A percentile compares a stretch with the other conserved stretches of the same genome.
Evolutionary conservation across 1,140 invertebrate species (phyloP).

Genomic region (Temnothorax longispinosus): DNA sequence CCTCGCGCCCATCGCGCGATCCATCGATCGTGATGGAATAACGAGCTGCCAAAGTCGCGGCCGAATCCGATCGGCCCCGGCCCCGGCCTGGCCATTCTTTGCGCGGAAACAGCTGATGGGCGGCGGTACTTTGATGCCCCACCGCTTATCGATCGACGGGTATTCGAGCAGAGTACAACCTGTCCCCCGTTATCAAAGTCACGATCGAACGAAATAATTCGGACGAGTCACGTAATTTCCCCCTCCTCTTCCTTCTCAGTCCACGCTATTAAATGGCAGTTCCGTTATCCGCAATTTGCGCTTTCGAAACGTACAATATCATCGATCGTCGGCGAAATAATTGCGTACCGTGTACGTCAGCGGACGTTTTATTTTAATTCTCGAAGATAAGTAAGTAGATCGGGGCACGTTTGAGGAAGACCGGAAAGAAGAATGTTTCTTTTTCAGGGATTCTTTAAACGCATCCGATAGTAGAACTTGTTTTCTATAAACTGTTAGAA

Average conservation of each 20-base stretch:
- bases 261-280: slow-evolving; percentile 37
- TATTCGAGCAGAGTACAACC: slow-evolving; percentile 35
- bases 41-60: slow-evolving; percentile 51
- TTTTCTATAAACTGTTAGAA: background rate
- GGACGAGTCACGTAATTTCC: slow-evolving; percentile 48
- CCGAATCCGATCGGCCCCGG: slow-evolving; percentile 29
- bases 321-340: slow-evolving; percentile 44
- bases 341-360: background rate
- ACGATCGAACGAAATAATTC: slow-evolving; percentile 63
- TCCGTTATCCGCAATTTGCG: slow-evolving; percentile 42
- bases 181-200: slow-evolving; percentile 53
- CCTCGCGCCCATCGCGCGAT: slow-evolving; percentile 45
- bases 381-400: background rate
- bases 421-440: no score
- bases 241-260: background rate
- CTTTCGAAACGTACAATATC: slow-evolving; percentile 26
- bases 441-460: background rate
- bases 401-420: background rate
- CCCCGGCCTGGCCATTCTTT: background rate
- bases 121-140: slow-evolving; percentile 54
- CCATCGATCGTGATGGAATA: slow-evolving; percentile 56
- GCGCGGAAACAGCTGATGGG: slow-evolving; percentile 55
- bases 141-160: slow-evolving; percentile 51
- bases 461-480: background rate
- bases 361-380: slow-evolving; percentile 8